These are phyloP conservation scores for Temnothorax ravouxi DNA, from an alignment of 2,888 invertebrate species.

Conservation along the genomic window DNA sequence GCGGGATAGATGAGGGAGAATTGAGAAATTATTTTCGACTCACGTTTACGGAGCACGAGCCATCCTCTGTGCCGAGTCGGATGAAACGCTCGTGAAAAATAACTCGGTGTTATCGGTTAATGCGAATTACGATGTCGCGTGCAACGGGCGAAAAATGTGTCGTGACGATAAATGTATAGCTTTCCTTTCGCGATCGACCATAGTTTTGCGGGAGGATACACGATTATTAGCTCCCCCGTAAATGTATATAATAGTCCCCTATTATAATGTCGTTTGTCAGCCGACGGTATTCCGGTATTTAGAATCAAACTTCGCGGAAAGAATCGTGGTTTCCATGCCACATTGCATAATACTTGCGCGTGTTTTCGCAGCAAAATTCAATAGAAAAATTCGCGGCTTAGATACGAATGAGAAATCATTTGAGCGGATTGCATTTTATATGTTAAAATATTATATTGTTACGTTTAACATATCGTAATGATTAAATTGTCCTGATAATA, in stretches of 20 bases:
- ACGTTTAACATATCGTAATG: background rate
- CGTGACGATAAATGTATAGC: conserved; percentile 42
- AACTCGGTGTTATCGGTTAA: conserved; percentile 39
- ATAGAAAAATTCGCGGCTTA: background rate
- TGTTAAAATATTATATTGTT: conserved; percentile 16
- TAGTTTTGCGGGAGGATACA: conserved; percentile 35
- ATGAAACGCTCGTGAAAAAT: conserved; percentile 44
- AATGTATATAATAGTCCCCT: conserved; percentile 45
- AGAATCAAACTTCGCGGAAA: conserved; percentile 42
- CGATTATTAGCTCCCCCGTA: conserved; percentile 57
- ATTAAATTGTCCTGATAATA: background rate
- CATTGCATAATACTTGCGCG: conserved; percentile 8
- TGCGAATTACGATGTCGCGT: conserved; percentile 53
- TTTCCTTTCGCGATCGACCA: conserved; percentile 15
- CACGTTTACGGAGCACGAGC: conserved; percentile 10
- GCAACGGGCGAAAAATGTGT: conserved; percentile 52
- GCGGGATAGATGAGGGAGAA: conserved; percentile 3
- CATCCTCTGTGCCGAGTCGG: background rate
- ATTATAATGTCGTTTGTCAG: conserved; percentile 48
- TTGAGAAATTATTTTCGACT: conserved; percentile 17
- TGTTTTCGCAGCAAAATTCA: conserved; percentile 9
- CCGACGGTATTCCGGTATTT: conserved; percentile 32
- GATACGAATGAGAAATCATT: background rate
- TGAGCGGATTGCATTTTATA: background rate
- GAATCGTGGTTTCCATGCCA: conserved; percentile 20